These are phyloP conservation scores for Solea senegalensis DNA, from an alignment of 2,113 vertebrate genomes.

Conservation along the genomic window DNA sequence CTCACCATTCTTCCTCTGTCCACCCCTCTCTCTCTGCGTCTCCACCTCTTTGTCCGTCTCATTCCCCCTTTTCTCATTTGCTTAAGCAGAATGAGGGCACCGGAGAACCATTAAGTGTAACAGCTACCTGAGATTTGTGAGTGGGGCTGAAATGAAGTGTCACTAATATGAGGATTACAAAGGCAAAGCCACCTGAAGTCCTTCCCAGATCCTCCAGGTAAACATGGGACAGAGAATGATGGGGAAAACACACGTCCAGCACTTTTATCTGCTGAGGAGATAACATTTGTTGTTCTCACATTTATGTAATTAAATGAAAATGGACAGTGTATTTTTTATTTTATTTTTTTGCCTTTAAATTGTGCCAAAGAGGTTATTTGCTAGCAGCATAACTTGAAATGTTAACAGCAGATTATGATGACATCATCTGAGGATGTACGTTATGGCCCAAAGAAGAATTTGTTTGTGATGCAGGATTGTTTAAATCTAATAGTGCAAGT, in stretches of 20 bases:
- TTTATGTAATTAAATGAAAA: not conserved
- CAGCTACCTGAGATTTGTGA: conserved; percentile 82
- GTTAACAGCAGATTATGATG: no score
- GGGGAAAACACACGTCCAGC: conserved; percentile 25
- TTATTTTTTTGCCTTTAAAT: no score
- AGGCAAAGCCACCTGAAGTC: conserved; percentile 81
- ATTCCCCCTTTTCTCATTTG: conserved; percentile 73
- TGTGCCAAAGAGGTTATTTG: no score
- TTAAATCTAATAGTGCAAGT: no score
- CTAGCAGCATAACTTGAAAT: no score
- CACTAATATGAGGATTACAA: conserved; percentile 86
- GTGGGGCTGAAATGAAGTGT: conserved; percentile 82
- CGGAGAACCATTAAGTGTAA: conserved; percentile 83
- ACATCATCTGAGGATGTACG: no score
- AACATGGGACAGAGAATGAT: conserved; percentile 44
- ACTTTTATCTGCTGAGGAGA: conserved; percentile 20
- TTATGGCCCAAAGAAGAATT: no score
- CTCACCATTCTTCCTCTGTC: conserved; percentile 24
- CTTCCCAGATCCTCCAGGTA: conserved; percentile 52
- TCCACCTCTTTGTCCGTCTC: conserved; percentile 73
- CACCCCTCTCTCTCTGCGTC: conserved; percentile 9
- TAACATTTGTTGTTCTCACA: conserved; percentile 16
- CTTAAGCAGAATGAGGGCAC: conserved; percentile 78
- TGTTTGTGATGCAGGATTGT: no score
- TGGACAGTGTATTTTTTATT: no score